Base-by-base conservation (phyloP, 2,113 vertebrate species). In the Lasiurus cinereus region DNA sequence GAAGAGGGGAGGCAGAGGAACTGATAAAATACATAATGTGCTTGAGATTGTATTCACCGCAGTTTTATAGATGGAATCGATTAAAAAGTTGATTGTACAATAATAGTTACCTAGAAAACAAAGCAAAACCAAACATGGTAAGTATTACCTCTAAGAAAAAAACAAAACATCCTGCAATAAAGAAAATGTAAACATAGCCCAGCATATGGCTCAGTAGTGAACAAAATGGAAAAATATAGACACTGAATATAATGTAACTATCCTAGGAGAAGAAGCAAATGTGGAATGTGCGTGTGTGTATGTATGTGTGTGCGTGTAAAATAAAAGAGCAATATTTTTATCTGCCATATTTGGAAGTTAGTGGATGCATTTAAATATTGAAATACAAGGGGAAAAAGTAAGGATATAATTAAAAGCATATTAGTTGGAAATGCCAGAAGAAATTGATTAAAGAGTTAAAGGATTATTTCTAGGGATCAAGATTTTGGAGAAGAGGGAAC, bases 111-210 rank as follows among this genome's bases (percentile, higher is more conserved):
- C 36, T 72, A 72, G 52, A 56, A 91, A 39, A 70, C 86, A n/a
- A 91, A 90, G 64, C 54, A 19, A 69, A 29, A 72, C n/a, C n/a
- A 93, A 67, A 12, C 11, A 48, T 22, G 22, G 4, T 39, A n/a
- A 46, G 22, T 87, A 21, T 95, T 88, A 83, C 27, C 52, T 66
- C 46, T 92, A 76, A 91, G 72, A 82, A 89, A 92, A 92, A 88
- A 69, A 43, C 31, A 87, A 86, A 79, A 66, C 7, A 14, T 59
- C 74, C 24, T 67, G 72, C 22, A 92, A 77, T 72, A 74, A 90
- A 76, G 52, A n/a, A 46, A 92, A 88, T 70, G 70, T 31, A 92
- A 87, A 70, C 91, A 94, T 8, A 84, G 73, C 8, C 72, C 48
- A 50, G 67, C n/a, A 72, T 33, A 87, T 54, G 31, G 27, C 21